Conservation (phyloP, 2,888 invertebrate species). For the Marronus borbonicus region DNA sequence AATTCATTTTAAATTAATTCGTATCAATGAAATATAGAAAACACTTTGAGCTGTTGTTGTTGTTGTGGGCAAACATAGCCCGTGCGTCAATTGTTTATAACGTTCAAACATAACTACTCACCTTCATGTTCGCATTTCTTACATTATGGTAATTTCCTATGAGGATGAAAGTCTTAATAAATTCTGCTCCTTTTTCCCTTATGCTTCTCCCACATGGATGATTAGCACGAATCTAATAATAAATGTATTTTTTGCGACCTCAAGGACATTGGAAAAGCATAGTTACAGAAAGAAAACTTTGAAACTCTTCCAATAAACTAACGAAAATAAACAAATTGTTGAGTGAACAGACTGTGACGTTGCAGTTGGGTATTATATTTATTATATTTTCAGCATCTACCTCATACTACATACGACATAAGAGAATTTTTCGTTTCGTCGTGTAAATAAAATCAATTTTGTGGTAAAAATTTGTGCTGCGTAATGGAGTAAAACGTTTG, state of each 20-base stretch:
- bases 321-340: slow-evolving; percentile 41
- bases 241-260: background rate
- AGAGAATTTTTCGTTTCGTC: background rate
- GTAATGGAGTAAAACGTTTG: background rate
- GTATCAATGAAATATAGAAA: slow-evolving; percentile 34
- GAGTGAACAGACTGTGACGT: slow-evolving; percentile 32
- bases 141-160: background rate
- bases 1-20: slow-evolving; percentile 23
- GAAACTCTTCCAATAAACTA: slow-evolving; percentile 36
- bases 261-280: slow-evolving; percentile 28
- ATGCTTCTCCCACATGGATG: slow-evolving; percentile 3
- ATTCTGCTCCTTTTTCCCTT: slow-evolving; percentile 19
- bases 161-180: slow-evolving; percentile 1
- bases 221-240: slow-evolving; percentile 15
- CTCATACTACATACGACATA: background rate
- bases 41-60: slow-evolving; percentile 21
- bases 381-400: slow-evolving; percentile 7
- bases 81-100: slow-evolving; percentile 42
- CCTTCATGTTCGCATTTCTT: background rate
- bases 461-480: background rate
- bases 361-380: background rate
- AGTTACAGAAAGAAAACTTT: slow-evolving; percentile 32
- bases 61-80: slow-evolving; percentile 21
- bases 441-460: background rate
- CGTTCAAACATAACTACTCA: slow-evolving; percentile 28